Base-by-base conservation (phyloP, 1,140 invertebrate genomes). In the Dendroctonus ponderosae region DNA sequence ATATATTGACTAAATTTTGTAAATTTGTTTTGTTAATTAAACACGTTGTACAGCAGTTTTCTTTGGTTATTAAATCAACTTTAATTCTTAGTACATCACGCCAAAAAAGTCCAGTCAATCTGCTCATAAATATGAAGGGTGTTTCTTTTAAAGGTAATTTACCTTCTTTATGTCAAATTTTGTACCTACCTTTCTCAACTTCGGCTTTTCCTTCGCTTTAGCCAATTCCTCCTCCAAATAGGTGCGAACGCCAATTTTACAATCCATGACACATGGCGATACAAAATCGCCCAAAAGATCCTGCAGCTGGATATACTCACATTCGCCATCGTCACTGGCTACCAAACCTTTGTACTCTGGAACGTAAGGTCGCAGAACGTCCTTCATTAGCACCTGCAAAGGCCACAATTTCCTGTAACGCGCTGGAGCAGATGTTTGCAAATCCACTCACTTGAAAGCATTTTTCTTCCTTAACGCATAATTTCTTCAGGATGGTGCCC, bases 181-280 rank as follows among this genome's bases (percentile, higher is more conserved):
- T 49, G 37, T 41, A 57, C 54, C 62, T 76, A 89, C 88, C 82
- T 92, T 93, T 81, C 92, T 85, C 68, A 97, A 81, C 80, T 96
- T 96, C 8, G 94, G 94, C 78, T 95, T 96, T 79, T 96, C 92
- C 80, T 94, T 93, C 3, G 94, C 94, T 81, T 96, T 97, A 1
- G 91, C 89, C 14, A 97, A 80, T 79, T 98, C 95, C 70, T 96
- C 93, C 81, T 97, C 95, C 54, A 97, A 81, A 79, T 97, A 98
- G 0, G 96, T 97, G 68, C 95, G 83, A 2, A 96, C 91, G 38
- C 95, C 95, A 70, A 98, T 90, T 80, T 98, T 98, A 79, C 95
- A 95, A 79, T 98, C 95, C 94, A 98, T 97, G 0, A 98, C 93
- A 75, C 91, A 96, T 0, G 95, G 94, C 54, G 91, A 87, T 66